phyloP scores from a whole-genome alignment of 37 sponge, comb jelly and placozoan species.

The Petrosia ficiformis region DNA sequence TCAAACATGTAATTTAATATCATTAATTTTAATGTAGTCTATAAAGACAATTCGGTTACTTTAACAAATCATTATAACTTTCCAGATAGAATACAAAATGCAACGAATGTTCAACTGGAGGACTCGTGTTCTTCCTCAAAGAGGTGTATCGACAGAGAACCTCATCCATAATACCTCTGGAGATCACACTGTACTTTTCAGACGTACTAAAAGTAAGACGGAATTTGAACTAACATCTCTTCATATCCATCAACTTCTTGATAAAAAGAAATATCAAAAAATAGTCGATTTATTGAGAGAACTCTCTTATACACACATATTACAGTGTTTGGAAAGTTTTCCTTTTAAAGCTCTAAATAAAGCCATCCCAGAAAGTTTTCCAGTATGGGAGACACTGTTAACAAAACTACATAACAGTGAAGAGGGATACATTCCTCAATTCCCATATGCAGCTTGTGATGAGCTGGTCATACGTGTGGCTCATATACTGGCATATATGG shows the following conservation, averaged over 20 bases:
- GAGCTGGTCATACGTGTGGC: constrained; percentile 54
- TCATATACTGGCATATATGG: constrained; percentile 24
- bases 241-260: constrained; percentile 46
- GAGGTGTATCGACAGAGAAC: no score
- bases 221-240: constrained; percentile 42
- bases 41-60: no score
- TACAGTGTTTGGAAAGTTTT: constrained; percentile 56
- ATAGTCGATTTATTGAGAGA: constrained; percentile 40
- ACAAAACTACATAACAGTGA: constrained; percentile 59
- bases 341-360: constrained; percentile 61
- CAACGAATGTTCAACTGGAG: no score
- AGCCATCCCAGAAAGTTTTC: constrained; percentile 48
- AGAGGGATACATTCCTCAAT: constrained; percentile 63
- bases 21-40: no score
- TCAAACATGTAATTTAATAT: no score
- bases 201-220: background rate
- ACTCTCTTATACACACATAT: constrained; percentile 34
- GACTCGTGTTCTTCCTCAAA: no score
- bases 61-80: no score
- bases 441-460: constrained; percentile 63
- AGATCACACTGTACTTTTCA: background rate
- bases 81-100: no score
- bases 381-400: constrained; percentile 73
- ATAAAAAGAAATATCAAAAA: constrained; percentile 32
- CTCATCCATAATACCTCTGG: no score